Evolutionary conservation across 1,140 invertebrate species (phyloP), one percentile per base, ranked within the genome.

Genomic region (Coboldia fuscipes): DNA sequence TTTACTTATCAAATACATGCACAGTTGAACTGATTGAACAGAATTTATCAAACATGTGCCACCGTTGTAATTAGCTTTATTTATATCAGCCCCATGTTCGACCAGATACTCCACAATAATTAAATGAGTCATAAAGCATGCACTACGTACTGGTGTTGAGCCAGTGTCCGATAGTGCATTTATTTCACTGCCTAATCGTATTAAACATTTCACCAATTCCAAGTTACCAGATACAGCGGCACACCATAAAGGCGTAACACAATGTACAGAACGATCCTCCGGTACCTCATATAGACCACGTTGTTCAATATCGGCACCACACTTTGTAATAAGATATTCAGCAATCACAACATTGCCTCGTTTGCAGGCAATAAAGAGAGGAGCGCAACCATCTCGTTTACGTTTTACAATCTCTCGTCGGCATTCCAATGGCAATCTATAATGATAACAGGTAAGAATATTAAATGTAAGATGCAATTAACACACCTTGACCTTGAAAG

Each of bases 31-130:
- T 46, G 77, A 83, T 58, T 90, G 86, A 26, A 92, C 83, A 2
- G 84, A 83, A 58, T 92, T 93, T 37, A 93, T 94, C 18, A 92
- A 60, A 57, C 86, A 92, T 1, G 86, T 92, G 35, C 86, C 86
- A 35, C 88, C 86, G 60, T 86, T 90, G 42, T 80, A 79, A 58
- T 92, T 93, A 1, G 85, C 69, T 39, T 71, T 71, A 36, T 75
- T 66, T 42, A 92, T 81, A 54, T 92, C 78, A 3, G 86, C 86
- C 34, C 80, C 80, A 47, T 79, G 66, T 47, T 76, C 68, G 7
- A 89, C 79, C 29, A 93, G 61, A 51, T 73, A 83, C 34, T 65
- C 57, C 26, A 76, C 76, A n/a, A 72, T 68, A 19, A 67, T 68
- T 30, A 81, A 58, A 57, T 90, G 79, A 20, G 84, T 86, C 85